Percentiles rank a stretch among this genome's conserved stretches.
These are phyloP conservation scores for Collichthys lucidus DNA, from an alignment of 2,113 vertebrate genomes.

Conservation along the genomic window DNA sequence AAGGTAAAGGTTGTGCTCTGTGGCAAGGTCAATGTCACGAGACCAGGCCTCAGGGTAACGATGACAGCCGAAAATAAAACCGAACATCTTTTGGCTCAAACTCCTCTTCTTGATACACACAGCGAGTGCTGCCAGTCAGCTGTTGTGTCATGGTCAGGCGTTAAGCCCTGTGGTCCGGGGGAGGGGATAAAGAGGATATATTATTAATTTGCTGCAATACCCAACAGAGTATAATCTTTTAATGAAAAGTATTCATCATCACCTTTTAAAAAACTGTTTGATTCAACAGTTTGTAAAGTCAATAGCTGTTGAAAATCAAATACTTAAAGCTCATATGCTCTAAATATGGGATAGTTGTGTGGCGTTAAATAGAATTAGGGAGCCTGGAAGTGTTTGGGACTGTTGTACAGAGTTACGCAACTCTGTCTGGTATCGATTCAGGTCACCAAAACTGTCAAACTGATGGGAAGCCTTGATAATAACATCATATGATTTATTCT, in stretches of 20 bases:
- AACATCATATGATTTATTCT: neutral
- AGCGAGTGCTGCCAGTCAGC: conserved; percentile 53
- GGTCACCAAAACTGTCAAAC: neutral
- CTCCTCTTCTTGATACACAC: neutral
- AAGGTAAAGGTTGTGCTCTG: neutral
- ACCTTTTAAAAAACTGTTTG: conserved; percentile 56
- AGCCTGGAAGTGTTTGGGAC: neutral
- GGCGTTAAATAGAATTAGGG: neutral
- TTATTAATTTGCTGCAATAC: conserved; percentile 63
- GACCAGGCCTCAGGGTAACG: conserved; percentile 37
- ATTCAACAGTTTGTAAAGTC: conserved; percentile 52
- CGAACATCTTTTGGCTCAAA: conserved; percentile 11
- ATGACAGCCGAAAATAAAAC: conserved; percentile 73
- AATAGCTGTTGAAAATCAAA: conserved; percentile 30
- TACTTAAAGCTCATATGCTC: neutral
- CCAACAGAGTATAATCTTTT: conserved; percentile 58
- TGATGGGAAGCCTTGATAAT: neutral
- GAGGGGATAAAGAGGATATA: conserved; percentile 65
- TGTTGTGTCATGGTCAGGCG: conserved; percentile 59
- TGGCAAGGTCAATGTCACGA: conserved; percentile 37
- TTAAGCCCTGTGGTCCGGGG: conserved; percentile 57
- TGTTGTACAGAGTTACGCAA: neutral
- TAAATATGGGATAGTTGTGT: neutral
- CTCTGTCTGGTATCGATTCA: neutral
- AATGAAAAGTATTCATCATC: conserved; percentile 67